Conservation (phyloP, 1,140 invertebrate genomes). For the Idris sp. region DNA sequence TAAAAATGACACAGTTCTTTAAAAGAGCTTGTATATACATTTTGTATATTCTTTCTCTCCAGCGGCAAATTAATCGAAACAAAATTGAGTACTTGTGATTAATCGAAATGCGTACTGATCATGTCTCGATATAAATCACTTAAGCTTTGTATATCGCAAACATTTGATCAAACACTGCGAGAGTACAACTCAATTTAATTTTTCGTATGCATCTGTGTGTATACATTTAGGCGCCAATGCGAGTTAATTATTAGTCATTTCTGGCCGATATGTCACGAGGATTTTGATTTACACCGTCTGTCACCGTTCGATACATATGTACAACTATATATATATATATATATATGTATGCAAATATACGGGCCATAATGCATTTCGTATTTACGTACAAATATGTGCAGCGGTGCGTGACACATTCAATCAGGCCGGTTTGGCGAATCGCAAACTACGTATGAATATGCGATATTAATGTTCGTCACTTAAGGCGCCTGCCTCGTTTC, state of each 20-base stretch:
- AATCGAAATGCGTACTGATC: slow-evolving; percentile 14
- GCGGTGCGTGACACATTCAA: slow-evolving; percentile 65
- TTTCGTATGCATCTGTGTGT: neutral
- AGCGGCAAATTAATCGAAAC: slow-evolving; percentile 35
- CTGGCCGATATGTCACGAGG: slow-evolving; percentile 47
- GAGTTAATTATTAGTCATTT: slow-evolving; percentile 66
- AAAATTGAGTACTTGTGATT: slow-evolving; percentile 7
- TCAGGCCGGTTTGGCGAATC: slow-evolving; percentile 59
- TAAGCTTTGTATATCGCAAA: neutral
- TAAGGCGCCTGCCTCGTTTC: slow-evolving; percentile 30
- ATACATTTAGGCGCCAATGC: slow-evolving; percentile 52
- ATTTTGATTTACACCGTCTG: slow-evolving; percentile 69
- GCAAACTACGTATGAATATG: slow-evolving; percentile 51
- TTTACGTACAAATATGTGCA: slow-evolving; percentile 55
- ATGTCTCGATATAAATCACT: slow-evolving; percentile 35
- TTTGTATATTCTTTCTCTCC: no score
- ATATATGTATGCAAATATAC: no score
- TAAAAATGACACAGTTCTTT: no score
- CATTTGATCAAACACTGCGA: slow-evolving; percentile 9
- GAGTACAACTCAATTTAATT: slow-evolving; percentile 21
- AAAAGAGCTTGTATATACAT: no score
- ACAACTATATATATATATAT: no score
- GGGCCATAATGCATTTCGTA: slow-evolving; percentile 66
- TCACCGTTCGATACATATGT: slow-evolving; percentile 67
- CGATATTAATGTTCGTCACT: slow-evolving; percentile 59